Evolutionary conservation across 1,140 invertebrate genomes (phyloP).

Genomic region (Ladona fulva): DNA sequence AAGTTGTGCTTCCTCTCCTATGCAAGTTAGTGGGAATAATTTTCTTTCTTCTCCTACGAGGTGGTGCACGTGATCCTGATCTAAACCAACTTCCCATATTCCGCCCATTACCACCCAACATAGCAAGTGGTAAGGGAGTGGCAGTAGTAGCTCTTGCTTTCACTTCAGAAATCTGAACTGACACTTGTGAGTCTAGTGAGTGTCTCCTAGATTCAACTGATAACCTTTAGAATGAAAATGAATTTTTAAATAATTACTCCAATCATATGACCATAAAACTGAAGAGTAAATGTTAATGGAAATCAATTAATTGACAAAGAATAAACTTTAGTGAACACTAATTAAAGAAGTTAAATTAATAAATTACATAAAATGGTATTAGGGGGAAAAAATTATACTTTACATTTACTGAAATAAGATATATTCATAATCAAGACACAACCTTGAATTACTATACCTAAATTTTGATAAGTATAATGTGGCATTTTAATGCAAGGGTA

Average conservation of each 20-base stretch:
- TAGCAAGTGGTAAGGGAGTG: neutral
- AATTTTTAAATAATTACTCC: neutral
- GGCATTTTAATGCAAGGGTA: no score
- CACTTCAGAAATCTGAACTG: constrained; percentile 69
- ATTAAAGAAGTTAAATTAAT: no score
- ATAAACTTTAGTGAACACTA: no score
- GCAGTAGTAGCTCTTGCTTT: constrained; percentile 48
- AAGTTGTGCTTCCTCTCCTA: neutral
- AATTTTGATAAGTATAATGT: no score
- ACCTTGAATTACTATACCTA: no score
- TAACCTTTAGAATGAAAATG: constrained; percentile 40
- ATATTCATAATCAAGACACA: no score
- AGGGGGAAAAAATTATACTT: no score
- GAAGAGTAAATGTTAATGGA: no score
- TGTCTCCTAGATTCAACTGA: constrained; percentile 73
- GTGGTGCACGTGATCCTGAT: neutral
- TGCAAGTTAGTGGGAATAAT: neutral
- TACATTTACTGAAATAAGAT: no score
- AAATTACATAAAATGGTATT: no score
- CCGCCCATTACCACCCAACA: neutral
- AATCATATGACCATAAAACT: no score
- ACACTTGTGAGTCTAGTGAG: constrained; percentile 75
- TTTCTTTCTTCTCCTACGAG: neutral
- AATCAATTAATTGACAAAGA: no score
- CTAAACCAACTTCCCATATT: neutral